These are phyloP conservation scores for Pterocles gutturalis DNA, from an alignment of 2,113 vertebrate species.

Conservation along the genomic window DNA sequence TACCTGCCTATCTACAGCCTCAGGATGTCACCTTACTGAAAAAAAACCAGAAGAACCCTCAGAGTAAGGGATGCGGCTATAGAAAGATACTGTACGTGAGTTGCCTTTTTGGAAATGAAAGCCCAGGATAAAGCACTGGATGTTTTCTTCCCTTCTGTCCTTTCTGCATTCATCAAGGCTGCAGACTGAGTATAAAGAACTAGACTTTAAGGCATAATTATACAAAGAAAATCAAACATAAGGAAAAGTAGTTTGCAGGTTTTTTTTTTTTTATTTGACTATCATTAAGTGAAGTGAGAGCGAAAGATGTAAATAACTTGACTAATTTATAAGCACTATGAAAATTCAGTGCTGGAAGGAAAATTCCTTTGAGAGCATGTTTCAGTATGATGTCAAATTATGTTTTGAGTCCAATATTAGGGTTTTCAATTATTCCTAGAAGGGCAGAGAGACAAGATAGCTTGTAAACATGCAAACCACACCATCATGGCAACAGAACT, in stretches of 20 bases:
- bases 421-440: background rate
- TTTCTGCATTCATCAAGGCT: slow-evolving; percentile 1
- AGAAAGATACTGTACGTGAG: background rate
- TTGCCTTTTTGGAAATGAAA: background rate
- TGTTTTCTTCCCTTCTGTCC: background rate
- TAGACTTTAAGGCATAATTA: slow-evolving; percentile 44
- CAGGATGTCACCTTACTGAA: background rate
- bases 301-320: slow-evolving; percentile 49
- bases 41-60: background rate
- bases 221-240: slow-evolving; percentile 51
- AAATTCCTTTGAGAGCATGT: background rate
- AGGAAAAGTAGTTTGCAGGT: slow-evolving; percentile 5
- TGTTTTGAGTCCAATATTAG: background rate
- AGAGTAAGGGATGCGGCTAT: background rate
- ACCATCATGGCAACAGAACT: accelerated
- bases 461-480: background rate
- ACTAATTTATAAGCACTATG: slow-evolving; percentile 3
- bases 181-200: background rate
- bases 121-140: background rate
- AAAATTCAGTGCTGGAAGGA: background rate
- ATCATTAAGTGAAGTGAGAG: slow-evolving; percentile 29
- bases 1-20: background rate
- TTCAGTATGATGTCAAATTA: background rate
- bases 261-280: background rate
- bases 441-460: background rate